Base-by-base conservation (phyloP, 2,113 vertebrate species). In the Nasalis larvatus region DNA sequence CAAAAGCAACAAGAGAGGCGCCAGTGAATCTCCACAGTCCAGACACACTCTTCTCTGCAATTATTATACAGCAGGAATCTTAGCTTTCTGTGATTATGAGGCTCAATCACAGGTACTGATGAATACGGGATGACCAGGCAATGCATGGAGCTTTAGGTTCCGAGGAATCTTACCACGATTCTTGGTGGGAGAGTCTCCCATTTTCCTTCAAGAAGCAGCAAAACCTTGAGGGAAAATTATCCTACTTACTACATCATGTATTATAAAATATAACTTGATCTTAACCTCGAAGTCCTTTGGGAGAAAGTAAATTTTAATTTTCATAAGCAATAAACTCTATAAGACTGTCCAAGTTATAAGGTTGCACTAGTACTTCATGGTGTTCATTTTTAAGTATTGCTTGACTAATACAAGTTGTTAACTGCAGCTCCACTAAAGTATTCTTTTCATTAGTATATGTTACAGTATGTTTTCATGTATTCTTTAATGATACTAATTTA, bases 401-500 rank as follows among this genome's bases (percentile, higher is more conserved):
- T 71, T 92, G 12, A 89, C 18, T 58, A 89, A 60, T 54, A 71
- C 25, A 45, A 77, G 5, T 10, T 40, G 8, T 68, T 91, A 80
- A 74, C 32, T 68, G 3, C 69, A 37, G 30, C 8, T 80, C 18
- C 78, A 30, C 30, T 76, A 13, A 89, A 90, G 32, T 1, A 30
- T 27, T 87, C 27, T 49, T 73, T 94, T 54, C 42, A 78, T 54
- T 66, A 85, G 16, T 18, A 81, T 74, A 92, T 76, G 37, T 58
- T 81, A 6, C 0, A 54, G 4, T 35, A 32, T 81, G 66, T 66
- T 86, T 83, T 42, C 35, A 66, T 84, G 21, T 52, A 58, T 86
- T 95, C 4, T 86, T 96, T 54, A 96, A 83, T 92, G 4, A 73
- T 74, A 84, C 89, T 82, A 82, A 87, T 58, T 71, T 45, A 35